These are phyloP conservation scores for Malurus elegans DNA, from an alignment of 2,113 vertebrate genomes.

Conservation along the genomic window DNA sequence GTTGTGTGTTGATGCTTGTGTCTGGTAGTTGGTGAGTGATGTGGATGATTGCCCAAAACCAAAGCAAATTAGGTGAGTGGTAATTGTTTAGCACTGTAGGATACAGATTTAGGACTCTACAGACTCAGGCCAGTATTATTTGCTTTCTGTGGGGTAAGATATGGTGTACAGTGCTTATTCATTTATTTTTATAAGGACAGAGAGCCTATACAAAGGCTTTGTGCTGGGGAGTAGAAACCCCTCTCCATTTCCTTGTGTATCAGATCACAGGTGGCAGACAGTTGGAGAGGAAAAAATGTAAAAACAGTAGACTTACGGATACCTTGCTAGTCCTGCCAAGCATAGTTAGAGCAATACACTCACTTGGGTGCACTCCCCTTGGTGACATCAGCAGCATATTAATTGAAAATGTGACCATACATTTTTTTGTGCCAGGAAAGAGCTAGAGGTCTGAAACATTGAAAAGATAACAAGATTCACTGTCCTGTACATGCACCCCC, in stretches of 20 bases:
- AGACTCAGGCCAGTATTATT: not conserved
- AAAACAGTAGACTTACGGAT: not conserved
- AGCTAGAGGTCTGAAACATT: not conserved
- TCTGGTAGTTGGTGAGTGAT: not conserved
- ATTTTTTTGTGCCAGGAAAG: not conserved
- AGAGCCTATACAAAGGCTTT: not conserved
- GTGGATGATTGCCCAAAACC: not conserved
- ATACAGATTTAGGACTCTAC: not conserved
- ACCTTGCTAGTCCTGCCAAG: not conserved
- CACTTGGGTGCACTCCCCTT: not conserved
- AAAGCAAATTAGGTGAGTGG: not conserved
- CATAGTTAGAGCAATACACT: not conserved
- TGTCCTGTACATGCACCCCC: fast-evolving
- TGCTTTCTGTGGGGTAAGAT: not conserved
- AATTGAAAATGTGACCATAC: not conserved
- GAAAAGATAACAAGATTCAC: not conserved
- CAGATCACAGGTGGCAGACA: not conserved
- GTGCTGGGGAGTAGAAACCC: not conserved
- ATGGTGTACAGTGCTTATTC: not conserved
- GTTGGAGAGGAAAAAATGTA: not conserved
- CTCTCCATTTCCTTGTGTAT: not conserved
- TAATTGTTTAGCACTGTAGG: not conserved
- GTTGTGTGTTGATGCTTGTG: not conserved
- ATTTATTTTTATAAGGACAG: not conserved
- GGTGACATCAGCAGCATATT: not conserved